Conservation (phyloP, 2,797 vertebrate genomes). For the Spea hammondii region DNA sequence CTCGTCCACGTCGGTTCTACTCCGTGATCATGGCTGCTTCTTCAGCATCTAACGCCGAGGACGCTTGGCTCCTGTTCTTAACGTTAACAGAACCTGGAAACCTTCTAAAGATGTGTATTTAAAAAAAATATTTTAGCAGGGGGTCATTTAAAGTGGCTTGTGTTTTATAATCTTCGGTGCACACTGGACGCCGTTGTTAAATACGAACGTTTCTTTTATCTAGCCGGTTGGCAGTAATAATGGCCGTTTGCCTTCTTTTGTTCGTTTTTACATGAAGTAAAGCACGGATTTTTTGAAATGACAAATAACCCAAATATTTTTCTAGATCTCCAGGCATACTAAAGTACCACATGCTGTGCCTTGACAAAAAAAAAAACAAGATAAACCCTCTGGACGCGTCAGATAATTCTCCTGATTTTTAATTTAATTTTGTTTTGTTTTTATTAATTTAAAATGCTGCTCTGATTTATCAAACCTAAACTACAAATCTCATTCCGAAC, state of each 20-base stretch:
- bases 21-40: background rate
- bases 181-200: background rate
- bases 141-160: background rate
- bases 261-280: conserved; percentile 54
- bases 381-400: background rate
- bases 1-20: background rate
- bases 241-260: conserved; percentile 24
- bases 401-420: too few relatives aligned
- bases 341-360: background rate
- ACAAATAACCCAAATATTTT: conserved; percentile 70
- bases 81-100: too few relatives aligned
- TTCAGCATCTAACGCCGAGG: too few relatives aligned
- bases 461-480: background rate
- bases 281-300: conserved; percentile 58
- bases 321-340: conserved; percentile 62
- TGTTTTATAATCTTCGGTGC: background rate
- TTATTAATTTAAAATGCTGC: background rate
- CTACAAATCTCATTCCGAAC: background rate
- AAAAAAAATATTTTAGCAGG: too few relatives aligned
- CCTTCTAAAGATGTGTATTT: background rate
- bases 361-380: background rate
- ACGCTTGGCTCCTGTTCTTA: too few relatives aligned
- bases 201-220: background rate
- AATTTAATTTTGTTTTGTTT: background rate
- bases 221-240: conserved; percentile 5